Evolutionary conservation across 2,113 vertebrate species (phyloP).

Genomic region (Lepus europaeus): DNA sequence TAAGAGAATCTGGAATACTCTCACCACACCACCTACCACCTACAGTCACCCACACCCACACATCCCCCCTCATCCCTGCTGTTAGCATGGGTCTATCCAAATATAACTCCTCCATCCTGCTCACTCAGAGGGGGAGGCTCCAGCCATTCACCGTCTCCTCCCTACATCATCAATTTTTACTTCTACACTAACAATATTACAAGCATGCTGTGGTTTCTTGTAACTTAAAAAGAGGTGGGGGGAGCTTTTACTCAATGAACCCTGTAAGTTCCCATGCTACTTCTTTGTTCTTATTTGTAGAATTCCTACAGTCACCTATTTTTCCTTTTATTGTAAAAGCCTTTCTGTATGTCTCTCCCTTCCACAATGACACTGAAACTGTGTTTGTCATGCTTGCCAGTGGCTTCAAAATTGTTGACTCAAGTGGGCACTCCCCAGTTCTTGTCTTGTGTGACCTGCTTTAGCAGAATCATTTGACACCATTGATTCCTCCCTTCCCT

Average conservation of each 20-base stretch:
- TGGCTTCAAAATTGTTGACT: background rate
- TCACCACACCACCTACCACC: background rate
- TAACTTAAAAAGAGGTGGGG: background rate
- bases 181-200: background rate
- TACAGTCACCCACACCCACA: background rate
- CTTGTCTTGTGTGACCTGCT: background rate
- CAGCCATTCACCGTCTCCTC: background rate
- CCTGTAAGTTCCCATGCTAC: background rate
- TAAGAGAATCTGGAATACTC: background rate
- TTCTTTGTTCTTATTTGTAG: background rate
- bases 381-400: background rate
- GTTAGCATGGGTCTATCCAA: background rate
- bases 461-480: background rate
- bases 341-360: background rate
- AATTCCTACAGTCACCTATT: background rate
- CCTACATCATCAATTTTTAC: background rate
- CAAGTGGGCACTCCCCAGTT: background rate
- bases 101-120: constrained; percentile 16
- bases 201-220: background rate
- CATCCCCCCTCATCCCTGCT: background rate
- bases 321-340: background rate
- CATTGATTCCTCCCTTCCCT: background rate
- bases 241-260: background rate
- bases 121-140: background rate
- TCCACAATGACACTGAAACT: background rate